Percentiles rank a stretch among this genome's conserved stretches.
Conservation (phyloP, 2,797 vertebrate species). For the Sternotherus odoratus region DNA sequence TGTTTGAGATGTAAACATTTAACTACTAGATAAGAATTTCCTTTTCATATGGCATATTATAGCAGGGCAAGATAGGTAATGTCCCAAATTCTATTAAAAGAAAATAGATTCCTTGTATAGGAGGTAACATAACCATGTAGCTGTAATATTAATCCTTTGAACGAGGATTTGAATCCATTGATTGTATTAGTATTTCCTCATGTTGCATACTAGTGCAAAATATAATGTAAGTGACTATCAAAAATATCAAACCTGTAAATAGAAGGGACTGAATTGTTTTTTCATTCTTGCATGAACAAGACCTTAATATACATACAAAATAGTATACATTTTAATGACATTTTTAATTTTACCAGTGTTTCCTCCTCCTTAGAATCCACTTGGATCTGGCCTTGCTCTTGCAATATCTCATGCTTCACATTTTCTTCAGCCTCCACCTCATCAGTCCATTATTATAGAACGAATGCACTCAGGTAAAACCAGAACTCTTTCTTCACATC, state of each 20-base stretch:
- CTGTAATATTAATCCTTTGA: conserved; percentile 10
- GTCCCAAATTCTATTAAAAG: not conserved
- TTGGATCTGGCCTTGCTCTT: conserved; percentile 94
- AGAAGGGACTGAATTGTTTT: not conserved
- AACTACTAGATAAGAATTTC: not conserved
- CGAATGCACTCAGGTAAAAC: conserved; percentile 98
- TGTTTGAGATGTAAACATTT: not conserved
- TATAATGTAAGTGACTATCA: not conserved
- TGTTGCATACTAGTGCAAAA: not conserved
- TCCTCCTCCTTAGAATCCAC: conserved; percentile 85
- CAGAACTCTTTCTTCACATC: conserved; percentile 12
- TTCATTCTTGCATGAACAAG: not conserved
- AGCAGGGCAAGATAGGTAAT: not conserved
- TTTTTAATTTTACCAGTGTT: conserved; percentile 44
- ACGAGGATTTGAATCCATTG: not conserved
- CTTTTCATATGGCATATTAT: not conserved
- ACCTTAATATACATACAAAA: not conserved
- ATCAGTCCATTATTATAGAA: conserved; percentile 99
- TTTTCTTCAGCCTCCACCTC: conserved; percentile 97
- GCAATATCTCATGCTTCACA: conserved; percentile 99
- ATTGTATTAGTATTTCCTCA: not conserved
- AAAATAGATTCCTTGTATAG: not conserved
- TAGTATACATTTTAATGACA: conserved; percentile 16
- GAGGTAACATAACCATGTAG: not conserved
- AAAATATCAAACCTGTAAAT: not conserved